Evolutionary conservation across 2,113 vertebrate species (phyloP), one percentile per base, ranked within the genome.

Genomic region (Sturnus vulgaris): DNA sequence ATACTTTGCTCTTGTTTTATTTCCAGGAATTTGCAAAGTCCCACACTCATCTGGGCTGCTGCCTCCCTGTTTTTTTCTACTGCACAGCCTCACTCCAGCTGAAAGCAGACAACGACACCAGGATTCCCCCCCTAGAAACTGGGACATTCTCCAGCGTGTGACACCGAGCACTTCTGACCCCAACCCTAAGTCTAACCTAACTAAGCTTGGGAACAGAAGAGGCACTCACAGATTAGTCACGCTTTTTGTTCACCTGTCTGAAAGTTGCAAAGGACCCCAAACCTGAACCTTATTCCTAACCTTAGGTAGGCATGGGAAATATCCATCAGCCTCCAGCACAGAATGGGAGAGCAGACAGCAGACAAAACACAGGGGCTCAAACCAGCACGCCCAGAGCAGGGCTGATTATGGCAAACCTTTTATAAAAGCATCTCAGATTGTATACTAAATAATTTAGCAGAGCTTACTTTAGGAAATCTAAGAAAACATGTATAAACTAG

Each of bases 221-320:
- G 63, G 46, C 68, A 55, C 47, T 63, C 77, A 35, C 39, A 21
- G 68, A 93, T 92, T 86, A 82, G 69, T 80, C 79, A 80, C 0
- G 18, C 70, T 91, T 94, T 95, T 94, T 95, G 78, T 93, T 80
- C 85, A 96, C 95, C 93, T 95, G 59, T 57, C 82, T 80, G 59
- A 64, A 90, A 92, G 39, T 1, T 80, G 82, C 63, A 77, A 88
- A 80, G 65, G 63, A 72, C 12, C 33, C 70, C 88, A 80, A 86
- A 96, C 50, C 55, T 73, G 47, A 61, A 30, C 39, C 61, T 83
- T 70, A 35, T 27, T 82, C 47, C 64, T 57, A 50, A 65, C 46
- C 39, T 77, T 78, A 66, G 76, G 65, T 14, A 66, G 52, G 47
- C 76, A 81, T 59, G 52, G 68, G 68, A 92, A 95, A 83, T 52